A percentile compares a stretch with the other conserved stretches of the same genome.
Conservation (phyloP, 2,113 vertebrate genomes). For the Eclectus roratus region DNA sequence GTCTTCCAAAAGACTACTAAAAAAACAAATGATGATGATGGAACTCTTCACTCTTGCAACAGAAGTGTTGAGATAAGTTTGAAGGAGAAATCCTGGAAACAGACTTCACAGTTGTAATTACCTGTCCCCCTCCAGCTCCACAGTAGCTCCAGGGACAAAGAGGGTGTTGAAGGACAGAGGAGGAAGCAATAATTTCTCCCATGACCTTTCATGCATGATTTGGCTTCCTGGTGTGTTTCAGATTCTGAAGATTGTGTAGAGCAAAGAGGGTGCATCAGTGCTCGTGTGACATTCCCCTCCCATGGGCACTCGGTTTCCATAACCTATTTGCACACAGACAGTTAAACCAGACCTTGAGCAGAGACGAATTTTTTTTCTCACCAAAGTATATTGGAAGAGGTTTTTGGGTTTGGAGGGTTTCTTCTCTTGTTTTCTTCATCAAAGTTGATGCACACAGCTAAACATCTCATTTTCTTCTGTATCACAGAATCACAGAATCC, state of each 20-base stretch:
- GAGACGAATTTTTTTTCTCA: not conserved
- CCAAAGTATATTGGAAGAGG: not conserved
- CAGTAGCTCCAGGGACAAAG: not conserved
- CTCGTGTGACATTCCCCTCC: not conserved
- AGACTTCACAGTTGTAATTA: not conserved
- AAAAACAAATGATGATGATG: not conserved
- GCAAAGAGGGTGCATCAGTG: not conserved
- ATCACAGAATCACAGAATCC: not conserved
- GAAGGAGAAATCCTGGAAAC: not conserved
- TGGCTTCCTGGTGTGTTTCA: not conserved
- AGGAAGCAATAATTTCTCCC: not conserved
- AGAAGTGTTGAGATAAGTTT: not conserved
- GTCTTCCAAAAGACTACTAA: not conserved
- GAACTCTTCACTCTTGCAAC: not conserved
- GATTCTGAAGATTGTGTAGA: not conserved
- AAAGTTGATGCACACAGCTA: not conserved
- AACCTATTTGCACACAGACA: not conserved
- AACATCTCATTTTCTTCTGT: not conserved
- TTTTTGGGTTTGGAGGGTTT: not conserved
- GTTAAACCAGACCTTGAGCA: not conserved
- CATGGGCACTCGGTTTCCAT: not conserved
- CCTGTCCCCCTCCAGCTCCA: accelerated
- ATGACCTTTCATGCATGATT: not conserved
- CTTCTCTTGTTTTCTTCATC: not conserved
- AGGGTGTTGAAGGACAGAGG: not conserved